These are phyloP conservation scores for Catharus fuscescens DNA, from an alignment of 2,113 vertebrate genomes.

Conservation along the genomic window DNA sequence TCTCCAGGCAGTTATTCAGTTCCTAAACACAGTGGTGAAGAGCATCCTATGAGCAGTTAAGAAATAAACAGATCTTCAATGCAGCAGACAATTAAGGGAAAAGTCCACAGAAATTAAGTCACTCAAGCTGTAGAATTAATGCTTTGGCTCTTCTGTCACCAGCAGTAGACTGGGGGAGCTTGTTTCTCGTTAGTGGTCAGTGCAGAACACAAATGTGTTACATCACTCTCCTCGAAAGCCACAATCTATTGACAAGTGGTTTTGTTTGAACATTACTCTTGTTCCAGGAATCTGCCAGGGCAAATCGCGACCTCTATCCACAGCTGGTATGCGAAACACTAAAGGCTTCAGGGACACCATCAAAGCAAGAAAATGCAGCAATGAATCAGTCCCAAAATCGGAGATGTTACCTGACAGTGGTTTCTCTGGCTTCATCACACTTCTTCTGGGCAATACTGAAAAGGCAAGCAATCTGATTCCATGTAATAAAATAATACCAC, in stretches of 20 bases:
- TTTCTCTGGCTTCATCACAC: not conserved
- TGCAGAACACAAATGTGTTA: not conserved
- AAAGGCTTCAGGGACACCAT: not conserved
- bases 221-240: not conserved
- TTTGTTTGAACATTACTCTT: not conserved
- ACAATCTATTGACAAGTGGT: not conserved
- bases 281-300: not conserved
- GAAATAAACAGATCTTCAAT: not conserved
- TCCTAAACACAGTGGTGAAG: not conserved
- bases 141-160: not conserved
- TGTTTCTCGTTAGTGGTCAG: conserved; percentile 6
- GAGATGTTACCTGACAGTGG: not conserved
- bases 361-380: not conserved
- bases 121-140: not conserved
- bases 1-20: not conserved
- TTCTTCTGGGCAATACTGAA: not conserved
- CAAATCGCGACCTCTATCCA: not conserved
- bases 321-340: not conserved
- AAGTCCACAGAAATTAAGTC: not conserved
- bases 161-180: not conserved
- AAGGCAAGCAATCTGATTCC: not conserved
- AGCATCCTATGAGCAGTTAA: not conserved
- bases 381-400: not conserved
- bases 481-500: not conserved
- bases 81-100: not conserved